Conservation (phyloP, 1,140 invertebrate genomes). For the Lordiphosa mommai region DNA sequence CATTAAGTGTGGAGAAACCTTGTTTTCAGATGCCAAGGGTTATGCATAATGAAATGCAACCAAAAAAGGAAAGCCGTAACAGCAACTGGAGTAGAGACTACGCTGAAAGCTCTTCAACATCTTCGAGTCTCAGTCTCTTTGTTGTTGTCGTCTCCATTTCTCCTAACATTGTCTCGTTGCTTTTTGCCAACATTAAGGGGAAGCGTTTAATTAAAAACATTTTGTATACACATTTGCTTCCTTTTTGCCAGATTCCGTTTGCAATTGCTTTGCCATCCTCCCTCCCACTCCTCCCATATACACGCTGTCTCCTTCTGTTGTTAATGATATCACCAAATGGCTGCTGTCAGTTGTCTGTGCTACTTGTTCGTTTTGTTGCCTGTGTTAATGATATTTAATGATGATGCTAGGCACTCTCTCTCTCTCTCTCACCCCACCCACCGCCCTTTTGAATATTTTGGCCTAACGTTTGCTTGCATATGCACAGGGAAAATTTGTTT, state of each 20-base stretch:
- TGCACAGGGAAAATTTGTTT: slow-evolving; percentile 54
- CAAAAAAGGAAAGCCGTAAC: too few species aligned
- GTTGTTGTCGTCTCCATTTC: background rate
- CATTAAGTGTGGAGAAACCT: too few species aligned
- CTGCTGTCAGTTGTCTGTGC: slow-evolving; percentile 45
- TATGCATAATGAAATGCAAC: too few species aligned
- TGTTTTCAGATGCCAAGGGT: too few species aligned
- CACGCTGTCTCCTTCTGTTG: slow-evolving; percentile 43
- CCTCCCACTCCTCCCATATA: slow-evolving; percentile 6
- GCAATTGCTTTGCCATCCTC: slow-evolving; percentile 58
- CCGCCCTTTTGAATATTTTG: background rate
- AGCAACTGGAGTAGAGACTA: too few species aligned
- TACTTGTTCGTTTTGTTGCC: slow-evolving; percentile 51
- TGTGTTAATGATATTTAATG: slow-evolving; percentile 77
- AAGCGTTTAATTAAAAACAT: slow-evolving; percentile 77
- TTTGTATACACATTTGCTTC: slow-evolving; percentile 77
- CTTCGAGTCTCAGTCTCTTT: background rate
- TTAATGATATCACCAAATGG: slow-evolving; percentile 73
- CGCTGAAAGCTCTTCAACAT: too few species aligned
- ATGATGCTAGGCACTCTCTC: slow-evolving; percentile 49
- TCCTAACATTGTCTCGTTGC: slow-evolving; percentile 1
- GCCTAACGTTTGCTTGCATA: slow-evolving; percentile 3
- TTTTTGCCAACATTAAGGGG: slow-evolving; percentile 31
- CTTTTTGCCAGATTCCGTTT: slow-evolving; percentile 59
- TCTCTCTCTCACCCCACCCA: background rate